These are phyloP conservation scores for Schlechtendalia chinensis DNA, from an alignment of 1,140 invertebrate species.

Conservation along the genomic window DNA sequence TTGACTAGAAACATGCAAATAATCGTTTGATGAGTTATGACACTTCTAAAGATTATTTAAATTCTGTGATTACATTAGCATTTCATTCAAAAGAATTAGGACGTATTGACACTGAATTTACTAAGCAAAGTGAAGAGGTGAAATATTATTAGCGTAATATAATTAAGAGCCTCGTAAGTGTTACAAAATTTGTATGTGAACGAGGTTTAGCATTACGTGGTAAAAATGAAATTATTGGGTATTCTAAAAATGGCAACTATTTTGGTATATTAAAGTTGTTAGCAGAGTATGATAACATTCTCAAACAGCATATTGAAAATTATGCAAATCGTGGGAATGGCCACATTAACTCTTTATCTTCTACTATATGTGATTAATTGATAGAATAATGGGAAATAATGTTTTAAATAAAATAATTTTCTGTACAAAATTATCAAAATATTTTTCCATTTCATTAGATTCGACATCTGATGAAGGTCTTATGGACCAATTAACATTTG, in stretches of 20 bases:
- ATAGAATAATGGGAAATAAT: neutral
- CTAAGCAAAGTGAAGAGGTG: neutral
- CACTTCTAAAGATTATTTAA: neutral
- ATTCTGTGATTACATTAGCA: neutral
- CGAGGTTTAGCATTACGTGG: neutral
- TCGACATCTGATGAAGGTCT: neutral
- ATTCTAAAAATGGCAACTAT: neutral
- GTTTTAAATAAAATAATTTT: neutral
- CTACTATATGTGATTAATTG: neutral
- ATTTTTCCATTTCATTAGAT: neutral
- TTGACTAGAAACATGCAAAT: neutral
- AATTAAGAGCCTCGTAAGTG: neutral
- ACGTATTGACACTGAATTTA: neutral
- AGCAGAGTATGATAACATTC: neutral
- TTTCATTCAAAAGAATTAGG: neutral
- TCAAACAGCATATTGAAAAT: neutral
- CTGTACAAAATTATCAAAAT: neutral
- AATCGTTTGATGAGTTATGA: neutral
- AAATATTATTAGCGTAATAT: neutral
- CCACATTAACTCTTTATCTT: neutral
- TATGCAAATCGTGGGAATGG: neutral
- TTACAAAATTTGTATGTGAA: neutral
- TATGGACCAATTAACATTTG: neutral
- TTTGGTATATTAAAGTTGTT: neutral
- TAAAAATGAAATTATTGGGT: neutral